Base-by-base conservation (phyloP, 2,888 invertebrate genomes). In the Leucozona laternaria region DNA sequence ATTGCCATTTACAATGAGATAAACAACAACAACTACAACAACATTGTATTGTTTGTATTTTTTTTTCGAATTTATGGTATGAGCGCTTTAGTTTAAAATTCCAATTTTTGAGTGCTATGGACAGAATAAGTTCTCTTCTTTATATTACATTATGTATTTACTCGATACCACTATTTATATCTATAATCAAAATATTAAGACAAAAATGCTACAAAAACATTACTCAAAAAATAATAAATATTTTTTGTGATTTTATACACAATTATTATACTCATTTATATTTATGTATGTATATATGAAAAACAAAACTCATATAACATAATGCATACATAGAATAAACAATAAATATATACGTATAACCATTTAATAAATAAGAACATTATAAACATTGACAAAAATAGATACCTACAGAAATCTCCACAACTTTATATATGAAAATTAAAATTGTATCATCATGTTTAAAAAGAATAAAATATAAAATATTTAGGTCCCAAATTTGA, bases 211-310 rank as follows among this genome's bases (percentile, higher is more conserved):
- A 79, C 79, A 76, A 80, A 70, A 70, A 84, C 48, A 62, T 77
- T 85, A 85, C 80, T 85, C 85, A 80, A 73, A 80, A 80, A 77
- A 80, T 77, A 68, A 77, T 85, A 85, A 72, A 81, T 85, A 81
- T 85, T 80, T 84, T 48, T 85, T 85, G 85, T 85, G 85, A 85
- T 81, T 85, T 85, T 85, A 80, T 85, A 85, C 85, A 85, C 77
- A 85, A 85, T 72, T 60, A 40, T 58, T 37, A 20, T 34, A 37
- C 20, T 60, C 37, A 37, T 57, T 8, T 58, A 34, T 17, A 28
- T 53, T n/a, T 53, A 28, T 53, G 25, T 53, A 53, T 2, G 31
- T 22, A 25, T 17, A 62, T n/a, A 58, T 37, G 13, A 62, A 34
- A 28, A 28, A 8, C 45, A 40, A 40, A 13, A 76, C 72, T 77